These are phyloP conservation scores for Bugula neritina DNA, from an alignment of 2,888 invertebrate genomes.

Conservation along the genomic window DNA sequence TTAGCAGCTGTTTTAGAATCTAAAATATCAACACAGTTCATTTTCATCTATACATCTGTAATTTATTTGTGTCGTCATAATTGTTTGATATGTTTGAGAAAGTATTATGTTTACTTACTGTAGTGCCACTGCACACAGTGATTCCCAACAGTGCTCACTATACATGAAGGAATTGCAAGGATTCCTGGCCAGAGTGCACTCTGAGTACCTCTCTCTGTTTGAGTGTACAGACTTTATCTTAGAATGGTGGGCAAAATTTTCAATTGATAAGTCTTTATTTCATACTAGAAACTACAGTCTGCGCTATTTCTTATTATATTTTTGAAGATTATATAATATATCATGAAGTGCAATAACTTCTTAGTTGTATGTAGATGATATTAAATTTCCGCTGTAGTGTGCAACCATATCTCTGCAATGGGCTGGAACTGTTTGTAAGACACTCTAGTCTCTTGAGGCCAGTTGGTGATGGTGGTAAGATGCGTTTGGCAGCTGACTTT, in stretches of 20 bases:
- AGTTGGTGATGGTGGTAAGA: constrained; percentile 70
- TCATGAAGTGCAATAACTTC: too few species aligned
- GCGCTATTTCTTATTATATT: too few species aligned
- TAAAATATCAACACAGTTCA: too few species aligned
- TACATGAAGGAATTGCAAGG: constrained; percentile 85
- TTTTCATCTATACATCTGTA: too few species aligned
- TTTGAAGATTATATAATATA: too few species aligned
- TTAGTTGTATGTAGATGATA: too few species aligned
- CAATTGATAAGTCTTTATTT: too few species aligned
- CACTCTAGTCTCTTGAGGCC: constrained; percentile 78
- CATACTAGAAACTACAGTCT: too few species aligned
- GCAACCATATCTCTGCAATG: constrained; percentile 63
- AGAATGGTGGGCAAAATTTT: constrained; percentile 42
- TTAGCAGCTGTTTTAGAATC: too few species aligned
- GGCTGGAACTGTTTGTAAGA: constrained; percentile 77
- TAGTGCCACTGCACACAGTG: background rate
- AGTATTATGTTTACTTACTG: background rate
- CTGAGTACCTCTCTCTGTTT: constrained; percentile 66
- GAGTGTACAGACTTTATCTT: constrained; percentile 64
- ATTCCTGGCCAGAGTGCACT: constrained; percentile 70
- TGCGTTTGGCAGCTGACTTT: constrained; percentile 69
- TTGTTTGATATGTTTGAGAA: too few species aligned
- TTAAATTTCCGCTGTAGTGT: constrained; percentile 39
- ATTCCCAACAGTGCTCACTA: constrained; percentile 61
- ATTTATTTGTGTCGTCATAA: too few species aligned